phyloP scores from a whole-genome alignment of 1,140 invertebrate species.

The Ceratina japonica region DNA sequence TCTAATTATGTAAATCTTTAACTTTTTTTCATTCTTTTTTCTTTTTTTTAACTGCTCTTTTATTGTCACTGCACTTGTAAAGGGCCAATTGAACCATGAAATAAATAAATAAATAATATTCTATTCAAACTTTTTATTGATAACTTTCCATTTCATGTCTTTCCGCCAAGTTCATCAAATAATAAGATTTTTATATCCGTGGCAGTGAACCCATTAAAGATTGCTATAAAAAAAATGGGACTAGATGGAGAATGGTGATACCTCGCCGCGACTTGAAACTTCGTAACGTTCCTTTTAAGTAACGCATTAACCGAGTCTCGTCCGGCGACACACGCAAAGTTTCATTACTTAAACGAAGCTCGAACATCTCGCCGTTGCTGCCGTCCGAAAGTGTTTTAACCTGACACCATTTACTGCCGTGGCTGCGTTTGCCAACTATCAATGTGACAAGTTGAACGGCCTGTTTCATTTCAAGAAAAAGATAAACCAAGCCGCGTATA shows the following conservation, averaged over 20 bases:
- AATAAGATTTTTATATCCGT: too few relatives aligned
- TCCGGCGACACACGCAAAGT: neutral
- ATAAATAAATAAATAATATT: too few relatives aligned
- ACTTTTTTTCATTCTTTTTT: too few relatives aligned
- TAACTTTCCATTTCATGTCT: too few relatives aligned
- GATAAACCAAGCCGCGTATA: constrained; percentile 20
- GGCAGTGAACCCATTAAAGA: too few relatives aligned
- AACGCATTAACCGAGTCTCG: constrained; percentile 13
- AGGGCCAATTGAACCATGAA: too few relatives aligned
- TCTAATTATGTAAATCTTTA: too few relatives aligned
- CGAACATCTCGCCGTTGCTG: neutral
- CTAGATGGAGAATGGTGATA: constrained; percentile 8
- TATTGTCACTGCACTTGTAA: too few relatives aligned
- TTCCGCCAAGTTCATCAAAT: too few relatives aligned
- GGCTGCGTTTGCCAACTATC: constrained; percentile 31
- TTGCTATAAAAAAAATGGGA: too few relatives aligned
- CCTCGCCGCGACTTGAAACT: constrained; percentile 38
- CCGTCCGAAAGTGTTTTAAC: constrained; percentile 15
- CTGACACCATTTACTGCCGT: constrained; percentile 23
- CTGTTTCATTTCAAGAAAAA: constrained; percentile 43
- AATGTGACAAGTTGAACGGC: constrained; percentile 49
- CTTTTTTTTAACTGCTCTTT: too few relatives aligned
- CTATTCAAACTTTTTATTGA: too few relatives aligned
- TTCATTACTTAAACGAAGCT: constrained; percentile 6
- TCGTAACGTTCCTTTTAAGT: constrained; percentile 35